Evolutionary conservation across 2,113 vertebrate genomes (phyloP), one percentile per base, ranked within the genome.

Genomic region (Paedocypris sp.): DNA sequence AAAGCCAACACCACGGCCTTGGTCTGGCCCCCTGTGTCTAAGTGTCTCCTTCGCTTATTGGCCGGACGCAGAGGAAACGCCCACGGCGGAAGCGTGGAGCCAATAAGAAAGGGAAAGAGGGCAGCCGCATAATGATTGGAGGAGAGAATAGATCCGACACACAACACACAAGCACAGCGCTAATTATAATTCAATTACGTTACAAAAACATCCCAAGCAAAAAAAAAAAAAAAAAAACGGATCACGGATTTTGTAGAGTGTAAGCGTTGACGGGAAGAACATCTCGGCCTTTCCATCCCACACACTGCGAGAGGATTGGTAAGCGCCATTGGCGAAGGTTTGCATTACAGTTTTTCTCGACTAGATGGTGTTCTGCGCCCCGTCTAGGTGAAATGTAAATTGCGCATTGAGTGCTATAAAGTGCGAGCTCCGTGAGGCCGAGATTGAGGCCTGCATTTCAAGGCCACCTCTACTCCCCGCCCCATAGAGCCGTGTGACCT

Each of bases 401-500:
- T 19, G 19, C 22, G 31, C 11, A 52, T 36, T 71, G 54, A 67
- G 64, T 75, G 70, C 73, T 76, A 74, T 69, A 58, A 60, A 75
- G 61, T n/a, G 52, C 23, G 15, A 28, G 31, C 42, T 35, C 10
- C 25, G 18, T 11, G 16, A 45, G 22, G 13, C 46, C 49, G 45
- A 43, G 41, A 23, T 41, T 49, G 23, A 61, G 56, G 51, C 64
- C 51, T 20, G 31, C 25, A 42, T 50, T 58, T 49, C 49, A 46
- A 57, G 54, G 45, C 48, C 66, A 58, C 38, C 8, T 45, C 33
- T 59, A 68, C 72, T 71, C 63, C 63, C 61, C 67, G 62, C 28
- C 56, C 64, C 53, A 71, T 75, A 76, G 81, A 72, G 76, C 77
- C 66, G 70, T 64, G 54, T 84, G 83, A 86, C 82, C 84, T 80